Evolutionary conservation across 2,797 vertebrate species (phyloP).

Genomic region (Thamnophis elegans): DNA sequence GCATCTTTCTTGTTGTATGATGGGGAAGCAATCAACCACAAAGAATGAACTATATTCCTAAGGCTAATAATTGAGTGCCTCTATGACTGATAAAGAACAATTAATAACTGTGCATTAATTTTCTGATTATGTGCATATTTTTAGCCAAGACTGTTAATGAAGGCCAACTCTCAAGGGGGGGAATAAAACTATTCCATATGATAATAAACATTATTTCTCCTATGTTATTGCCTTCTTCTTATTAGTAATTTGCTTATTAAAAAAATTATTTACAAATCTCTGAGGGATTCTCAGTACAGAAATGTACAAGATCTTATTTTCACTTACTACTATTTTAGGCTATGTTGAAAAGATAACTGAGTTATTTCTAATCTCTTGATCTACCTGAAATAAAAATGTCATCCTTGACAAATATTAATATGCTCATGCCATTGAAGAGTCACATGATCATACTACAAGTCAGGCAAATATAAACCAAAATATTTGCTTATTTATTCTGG

Average conservation of each 20-base stretch:
- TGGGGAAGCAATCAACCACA: slow-evolving; percentile 49
- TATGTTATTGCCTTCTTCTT: background rate
- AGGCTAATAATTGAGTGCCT: slow-evolving; percentile 53
- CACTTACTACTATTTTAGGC: background rate
- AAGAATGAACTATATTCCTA: slow-evolving; percentile 41
- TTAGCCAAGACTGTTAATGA: slow-evolving; percentile 51
- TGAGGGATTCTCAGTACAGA: background rate
- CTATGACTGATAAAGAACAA: slow-evolving; percentile 50
- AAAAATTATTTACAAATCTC: slow-evolving; percentile 2
- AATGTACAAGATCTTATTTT: background rate
- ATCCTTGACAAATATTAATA: background rate
- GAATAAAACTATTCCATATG: background rate
- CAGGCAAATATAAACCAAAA: background rate
- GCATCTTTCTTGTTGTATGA: slow-evolving; percentile 39
- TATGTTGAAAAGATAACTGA: background rate
- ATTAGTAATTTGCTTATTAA: background rate
- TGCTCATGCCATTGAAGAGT: background rate
- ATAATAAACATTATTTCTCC: background rate
- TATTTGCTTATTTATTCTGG: background rate
- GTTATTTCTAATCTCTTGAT: background rate
- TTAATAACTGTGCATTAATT: slow-evolving; percentile 61
- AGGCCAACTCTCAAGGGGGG: background rate
- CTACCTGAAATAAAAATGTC: background rate
- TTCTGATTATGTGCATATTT: slow-evolving; percentile 56
- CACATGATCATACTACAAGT: background rate